phyloP scores from a whole-genome alignment of 2,113 vertebrate genomes.

The Periophthalmodon schlosseri region DNA sequence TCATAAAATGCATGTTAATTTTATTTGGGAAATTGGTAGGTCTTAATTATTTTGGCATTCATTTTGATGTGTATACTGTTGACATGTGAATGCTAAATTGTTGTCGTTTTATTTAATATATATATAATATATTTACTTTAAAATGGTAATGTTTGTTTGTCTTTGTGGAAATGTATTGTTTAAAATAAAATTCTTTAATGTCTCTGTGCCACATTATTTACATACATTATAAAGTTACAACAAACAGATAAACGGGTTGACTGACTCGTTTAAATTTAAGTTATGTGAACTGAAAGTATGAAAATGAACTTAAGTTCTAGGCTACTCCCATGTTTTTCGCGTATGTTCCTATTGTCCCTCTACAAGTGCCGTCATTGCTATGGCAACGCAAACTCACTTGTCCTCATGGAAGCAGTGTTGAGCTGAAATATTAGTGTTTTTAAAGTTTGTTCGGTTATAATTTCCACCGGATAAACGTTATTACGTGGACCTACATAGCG shows the following conservation, averaged over 20 bases:
- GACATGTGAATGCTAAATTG: not conserved
- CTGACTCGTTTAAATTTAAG: not conserved
- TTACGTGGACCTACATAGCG: not conserved
- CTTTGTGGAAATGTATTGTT: slow-evolving; percentile 31
- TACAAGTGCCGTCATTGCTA: slow-evolving; percentile 40
- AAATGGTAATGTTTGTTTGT: slow-evolving; percentile 52
- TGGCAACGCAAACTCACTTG: slow-evolving; percentile 5
- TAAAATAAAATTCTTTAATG: slow-evolving; percentile 26
- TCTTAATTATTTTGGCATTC: slow-evolving; percentile 2
- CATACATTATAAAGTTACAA: not conserved
- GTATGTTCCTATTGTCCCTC: slow-evolving; percentile 33
- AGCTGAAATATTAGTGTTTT: not conserved
- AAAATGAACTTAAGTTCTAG: no score
- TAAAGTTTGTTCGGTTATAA: not conserved
- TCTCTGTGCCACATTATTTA: not conserved
- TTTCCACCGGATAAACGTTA: not conserved
- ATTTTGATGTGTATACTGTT: slow-evolving; percentile 27
- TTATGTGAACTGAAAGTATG: no score
- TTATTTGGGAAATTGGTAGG: slow-evolving; percentile 9
- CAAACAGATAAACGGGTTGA: not conserved
- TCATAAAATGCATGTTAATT: slow-evolving; percentile 23
- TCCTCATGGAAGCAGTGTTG: slow-evolving; percentile 19
- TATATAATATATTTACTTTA: slow-evolving; percentile 84
- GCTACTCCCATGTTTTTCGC: not conserved
- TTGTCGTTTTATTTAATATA: slow-evolving; percentile 69